Base-by-base conservation (phyloP, 2,797 vertebrate species). In the Fringilla coelebs region DNA sequence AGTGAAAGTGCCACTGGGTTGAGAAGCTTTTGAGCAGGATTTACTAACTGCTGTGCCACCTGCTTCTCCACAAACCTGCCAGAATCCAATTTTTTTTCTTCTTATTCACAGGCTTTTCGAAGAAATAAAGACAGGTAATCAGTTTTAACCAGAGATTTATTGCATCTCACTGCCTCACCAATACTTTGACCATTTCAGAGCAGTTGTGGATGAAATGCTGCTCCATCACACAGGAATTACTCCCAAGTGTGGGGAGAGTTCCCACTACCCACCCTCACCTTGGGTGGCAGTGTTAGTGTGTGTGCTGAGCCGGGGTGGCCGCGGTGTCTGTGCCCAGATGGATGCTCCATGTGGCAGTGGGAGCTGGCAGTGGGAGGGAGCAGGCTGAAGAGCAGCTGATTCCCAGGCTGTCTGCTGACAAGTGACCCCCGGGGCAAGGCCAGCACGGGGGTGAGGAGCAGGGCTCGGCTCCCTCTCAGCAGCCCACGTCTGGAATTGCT, bases 261-360 rank as follows among this genome's bases (percentile, higher is more conserved):
- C 20, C 40, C 4, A 0, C 17, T 31, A 6, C 10, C 22, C 65
- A 49, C 25, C 18, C 20, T 68, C 28, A 2, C 41, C 18, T 61
- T 14, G 46, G 18, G 9, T 3, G 28, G 11, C 36, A 36, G 54
- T 0, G 4, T 36, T 12, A 20, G 18, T 32, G 5, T 0, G 2
- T 1, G 4, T 21, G 34, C 54, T 1, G 2, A 41, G 49, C 17
- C 7, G 1, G 29, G 17, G 7, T 21, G 28, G 17, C 46, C 11
- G 0, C 0, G 0, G 20, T 5, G 10, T 6, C 51, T 3, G 13
- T 29, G 46, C 60, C 68, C 75, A 32, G 20, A 8, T 0, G 0
- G 41, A 10, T 21, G 32, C 41, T 58, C 38, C 0, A 0, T 3
- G 36, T 17, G 62, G 24, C 60, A 34, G 11, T 26, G 63, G 31